Evolutionary conservation across 64 coral and sea anemone genomes (phyloP).

Genomic region (Stichodactyla mertensii): DNA sequence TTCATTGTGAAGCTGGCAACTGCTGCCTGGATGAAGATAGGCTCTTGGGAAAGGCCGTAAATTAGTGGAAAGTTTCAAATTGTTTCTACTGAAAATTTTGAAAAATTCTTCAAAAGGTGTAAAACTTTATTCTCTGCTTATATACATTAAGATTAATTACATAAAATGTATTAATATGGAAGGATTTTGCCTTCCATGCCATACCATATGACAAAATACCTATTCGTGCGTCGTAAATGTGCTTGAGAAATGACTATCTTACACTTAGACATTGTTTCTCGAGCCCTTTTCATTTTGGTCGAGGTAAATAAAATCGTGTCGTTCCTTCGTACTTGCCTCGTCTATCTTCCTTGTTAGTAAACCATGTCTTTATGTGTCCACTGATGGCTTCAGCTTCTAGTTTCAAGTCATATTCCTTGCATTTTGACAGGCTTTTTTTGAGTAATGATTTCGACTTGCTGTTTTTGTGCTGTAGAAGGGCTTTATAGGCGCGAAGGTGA

Average conservation of each 20-base stretch:
- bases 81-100: no score
- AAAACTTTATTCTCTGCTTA: not conserved
- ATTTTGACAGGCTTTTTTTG: slow-evolving; percentile 22
- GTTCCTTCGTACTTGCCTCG: not conserved
- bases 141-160: slow-evolving; percentile 1
- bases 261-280: not conserved
- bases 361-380: slow-evolving; percentile 28
- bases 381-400: slow-evolving; percentile 36
- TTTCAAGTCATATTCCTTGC: slow-evolving; percentile 11
- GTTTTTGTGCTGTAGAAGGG: slow-evolving; percentile 22
- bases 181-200: not conserved
- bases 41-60: no score
- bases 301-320: not conserved
- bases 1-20: no score
- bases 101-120: no score
- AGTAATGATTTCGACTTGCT: slow-evolving; percentile 20
- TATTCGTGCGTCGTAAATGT: no score
- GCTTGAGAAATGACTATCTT: not conserved
- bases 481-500: slow-evolving; percentile 32
- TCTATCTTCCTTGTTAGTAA: not conserved
- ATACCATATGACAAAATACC: no score
- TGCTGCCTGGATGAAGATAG: no score
- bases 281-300: not conserved
- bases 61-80: no score
- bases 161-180: not conserved